Evolutionary conservation across 2,888 invertebrate species (phyloP).

Genomic region (Tetranychus truncatus): DNA sequence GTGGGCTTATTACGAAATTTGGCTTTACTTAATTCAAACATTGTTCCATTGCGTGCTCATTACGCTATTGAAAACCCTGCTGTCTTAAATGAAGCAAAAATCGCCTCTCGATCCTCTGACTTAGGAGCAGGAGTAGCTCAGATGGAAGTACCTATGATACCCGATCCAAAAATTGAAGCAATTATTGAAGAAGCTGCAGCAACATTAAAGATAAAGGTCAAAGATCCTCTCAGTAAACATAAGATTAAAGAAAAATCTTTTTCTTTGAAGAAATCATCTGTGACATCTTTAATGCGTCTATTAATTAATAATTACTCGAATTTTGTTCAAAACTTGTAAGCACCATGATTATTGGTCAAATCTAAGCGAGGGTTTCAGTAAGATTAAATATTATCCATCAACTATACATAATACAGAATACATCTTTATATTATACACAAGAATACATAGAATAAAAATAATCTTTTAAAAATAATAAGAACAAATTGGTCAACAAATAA

Average conservation of each 20-base stretch:
- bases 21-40: conserved; percentile 87
- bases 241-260: not conserved
- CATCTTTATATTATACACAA: too few relatives aligned
- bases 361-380: too few relatives aligned
- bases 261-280: too few relatives aligned
- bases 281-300: too few relatives aligned
- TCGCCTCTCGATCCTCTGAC: conserved; percentile 39
- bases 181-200: conserved; percentile 96
- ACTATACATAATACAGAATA: too few relatives aligned
- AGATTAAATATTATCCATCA: too few relatives aligned
- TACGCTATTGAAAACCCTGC: conserved; percentile 86
- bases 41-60: conserved; percentile 76
- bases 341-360: too few relatives aligned
- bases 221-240: conserved; percentile 47
- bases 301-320: too few relatives aligned
- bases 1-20: conserved; percentile 92
- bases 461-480: too few relatives aligned
- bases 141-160: conserved; percentile 56
- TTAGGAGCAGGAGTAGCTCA: conserved; percentile 38
- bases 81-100: conserved; percentile 78
- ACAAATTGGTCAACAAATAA: too few relatives aligned
- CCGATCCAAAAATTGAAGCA: conserved; percentile 96
- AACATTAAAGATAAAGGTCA: conserved; percentile 84
- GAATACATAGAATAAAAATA: too few relatives aligned
- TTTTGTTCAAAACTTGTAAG: too few relatives aligned